Conservation (phyloP, 2,888 invertebrate genomes). For the Mactromeris polynyma region DNA sequence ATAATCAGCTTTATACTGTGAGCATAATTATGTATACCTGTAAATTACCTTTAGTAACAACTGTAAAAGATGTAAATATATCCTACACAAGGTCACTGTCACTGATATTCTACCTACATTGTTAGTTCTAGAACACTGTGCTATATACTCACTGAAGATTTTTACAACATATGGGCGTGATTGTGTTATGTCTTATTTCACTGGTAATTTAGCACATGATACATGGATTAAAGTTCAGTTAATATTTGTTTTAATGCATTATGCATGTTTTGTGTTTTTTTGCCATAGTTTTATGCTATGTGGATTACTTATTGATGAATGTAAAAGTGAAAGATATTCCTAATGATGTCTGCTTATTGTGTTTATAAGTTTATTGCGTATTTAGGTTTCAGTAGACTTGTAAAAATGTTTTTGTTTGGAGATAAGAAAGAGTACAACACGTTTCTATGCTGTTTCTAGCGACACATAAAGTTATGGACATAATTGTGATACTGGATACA, state of each 20-base stretch:
- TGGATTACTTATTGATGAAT: not conserved
- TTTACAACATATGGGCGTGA: constrained; percentile 2
- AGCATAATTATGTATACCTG: not conserved
- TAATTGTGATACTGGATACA: not conserved
- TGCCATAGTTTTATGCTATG: not conserved
- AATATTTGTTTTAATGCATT: constrained; percentile 13
- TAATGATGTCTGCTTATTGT: not conserved
- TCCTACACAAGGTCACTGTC: not conserved
- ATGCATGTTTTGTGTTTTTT: not conserved
- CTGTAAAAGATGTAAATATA: not conserved
- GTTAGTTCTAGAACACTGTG: constrained; percentile 1
- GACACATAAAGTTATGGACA: not conserved
- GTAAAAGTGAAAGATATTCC: not conserved
- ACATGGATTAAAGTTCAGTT: not conserved
- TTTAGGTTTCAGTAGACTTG: not conserved
- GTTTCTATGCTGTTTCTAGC: not conserved
- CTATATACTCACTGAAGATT: not conserved
- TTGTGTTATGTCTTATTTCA: not conserved
- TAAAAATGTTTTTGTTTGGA: not conserved
- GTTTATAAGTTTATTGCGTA: not conserved
- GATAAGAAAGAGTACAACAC: not conserved
- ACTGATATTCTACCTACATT: not conserved
- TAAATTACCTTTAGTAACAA: not conserved
- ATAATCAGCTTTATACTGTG: constrained; percentile 7
- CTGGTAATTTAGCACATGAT: not conserved